Evolutionary conservation across 2,113 vertebrate genomes (phyloP).

Genomic region (Paraplagusia blochii): DNA sequence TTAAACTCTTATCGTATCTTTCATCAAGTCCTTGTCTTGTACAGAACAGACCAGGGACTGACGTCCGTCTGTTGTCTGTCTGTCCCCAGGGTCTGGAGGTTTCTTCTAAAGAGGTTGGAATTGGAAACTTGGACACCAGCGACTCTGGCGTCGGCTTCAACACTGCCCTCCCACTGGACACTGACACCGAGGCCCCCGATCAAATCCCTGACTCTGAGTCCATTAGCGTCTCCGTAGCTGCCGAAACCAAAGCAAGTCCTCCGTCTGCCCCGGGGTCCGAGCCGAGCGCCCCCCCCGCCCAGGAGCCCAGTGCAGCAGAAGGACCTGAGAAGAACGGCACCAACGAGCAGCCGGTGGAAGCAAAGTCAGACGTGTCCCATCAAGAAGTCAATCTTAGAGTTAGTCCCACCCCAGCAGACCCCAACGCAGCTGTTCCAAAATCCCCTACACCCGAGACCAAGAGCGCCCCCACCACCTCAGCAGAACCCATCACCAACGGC

Average conservation of each 20-base stretch:
- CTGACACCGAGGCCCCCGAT: slow-evolving; percentile 73
- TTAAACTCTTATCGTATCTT: slow-evolving; percentile 4
- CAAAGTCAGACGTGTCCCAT: slow-evolving; percentile 46
- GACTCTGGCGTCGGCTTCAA: slow-evolving; percentile 80
- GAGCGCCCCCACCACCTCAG: slow-evolving; percentile 40
- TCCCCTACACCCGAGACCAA: slow-evolving; percentile 60
- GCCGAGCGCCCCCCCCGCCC: slow-evolving; percentile 48
- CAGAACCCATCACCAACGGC: slow-evolving; percentile 71
- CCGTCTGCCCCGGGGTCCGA: slow-evolving; percentile 41
- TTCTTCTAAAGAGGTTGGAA: slow-evolving; percentile 74
- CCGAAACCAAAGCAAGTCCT: slow-evolving; percentile 57
- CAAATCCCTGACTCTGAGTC: slow-evolving; percentile 66
- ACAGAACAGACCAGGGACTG: not conserved
- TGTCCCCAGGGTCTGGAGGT: slow-evolving; percentile 75
- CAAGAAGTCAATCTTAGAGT: slow-evolving; percentile 55
- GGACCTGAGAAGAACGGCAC: slow-evolving; percentile 51
- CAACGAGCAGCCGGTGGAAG: slow-evolving; percentile 44
- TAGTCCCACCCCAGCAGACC: slow-evolving; percentile 58
- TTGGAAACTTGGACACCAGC: slow-evolving; percentile 76
- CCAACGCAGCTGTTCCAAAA: slow-evolving; percentile 38
- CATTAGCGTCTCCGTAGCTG: slow-evolving; percentile 56
- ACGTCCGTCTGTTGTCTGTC: slow-evolving; percentile 17
- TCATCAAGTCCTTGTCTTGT: not conserved
- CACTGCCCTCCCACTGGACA: slow-evolving; percentile 77
- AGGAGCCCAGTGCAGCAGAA: slow-evolving; percentile 53